Evolutionary conservation across 2,888 invertebrate genomes (phyloP).

Genomic region (Pasiphila rectangulata): DNA sequence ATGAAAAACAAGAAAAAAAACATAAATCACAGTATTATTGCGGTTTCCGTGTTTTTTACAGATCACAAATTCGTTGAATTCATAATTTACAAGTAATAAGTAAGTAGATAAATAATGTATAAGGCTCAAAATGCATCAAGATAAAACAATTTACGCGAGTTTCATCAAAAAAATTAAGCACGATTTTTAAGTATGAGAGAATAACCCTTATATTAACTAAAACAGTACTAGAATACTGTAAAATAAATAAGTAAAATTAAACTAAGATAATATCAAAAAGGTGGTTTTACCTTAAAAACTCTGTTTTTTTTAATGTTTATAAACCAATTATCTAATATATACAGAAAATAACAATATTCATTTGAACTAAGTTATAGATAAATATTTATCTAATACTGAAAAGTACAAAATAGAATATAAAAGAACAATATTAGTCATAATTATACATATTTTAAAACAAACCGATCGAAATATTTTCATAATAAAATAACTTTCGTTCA

Average conservation of each 20-base stretch:
- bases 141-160: conserved; percentile 11
- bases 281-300: conserved; percentile 2
- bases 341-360: conserved; percentile 22
- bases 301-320: conserved; percentile 10
- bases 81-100: background rate
- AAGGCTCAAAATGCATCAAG: conserved; percentile 22
- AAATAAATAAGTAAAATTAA: conserved; percentile 43
- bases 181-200: conserved; percentile 26
- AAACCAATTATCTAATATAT: conserved; percentile 31
- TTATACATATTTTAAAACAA: no score
- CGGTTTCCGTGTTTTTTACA: no score
- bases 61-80: background rate
- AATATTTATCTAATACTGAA: conserved; percentile 29
- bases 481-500: background rate
- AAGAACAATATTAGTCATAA: no score
- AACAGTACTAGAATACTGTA: conserved; percentile 47
- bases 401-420: no score
- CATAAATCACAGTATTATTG: no score
- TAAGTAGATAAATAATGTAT: no score
- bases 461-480: background rate
- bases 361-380: conserved; percentile 7
- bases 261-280: conserved; percentile 33
- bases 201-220: conserved; percentile 24
- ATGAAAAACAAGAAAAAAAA: no score
- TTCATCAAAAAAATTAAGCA: conserved; percentile 18